These are phyloP conservation scores for Alligator mississippiensis DNA, from an alignment of 2,113 vertebrate species.

Conservation along the genomic window DNA sequence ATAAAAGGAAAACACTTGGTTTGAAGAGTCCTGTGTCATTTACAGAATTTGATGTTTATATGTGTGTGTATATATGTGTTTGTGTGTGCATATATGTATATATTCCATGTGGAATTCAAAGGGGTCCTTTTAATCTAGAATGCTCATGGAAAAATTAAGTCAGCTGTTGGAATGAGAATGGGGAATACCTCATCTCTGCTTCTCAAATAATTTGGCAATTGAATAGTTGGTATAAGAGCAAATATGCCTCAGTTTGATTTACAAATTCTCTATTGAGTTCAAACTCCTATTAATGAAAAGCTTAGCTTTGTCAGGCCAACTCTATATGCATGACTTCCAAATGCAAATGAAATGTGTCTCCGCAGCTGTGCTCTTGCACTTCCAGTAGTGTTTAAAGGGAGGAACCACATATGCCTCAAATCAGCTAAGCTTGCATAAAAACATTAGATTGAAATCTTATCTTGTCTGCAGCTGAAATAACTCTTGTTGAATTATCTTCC, in stretches of 20 bases:
- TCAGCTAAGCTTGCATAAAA: constrained; percentile 68
- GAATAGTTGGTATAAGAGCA: constrained; percentile 57
- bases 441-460: constrained; percentile 56
- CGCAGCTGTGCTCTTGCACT: constrained; percentile 60
- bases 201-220: constrained; percentile 55
- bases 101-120: background rate
- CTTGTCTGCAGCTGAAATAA: constrained; percentile 39
- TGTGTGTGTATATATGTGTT: background rate
- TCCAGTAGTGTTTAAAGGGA: constrained; percentile 50
- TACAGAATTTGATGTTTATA: background rate
- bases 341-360: constrained; percentile 58
- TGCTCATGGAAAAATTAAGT: background rate
- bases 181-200: constrained; percentile 15
- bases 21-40: background rate
- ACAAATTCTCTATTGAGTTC: constrained; percentile 66
- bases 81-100: background rate
- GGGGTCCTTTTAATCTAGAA: constrained; percentile 10
- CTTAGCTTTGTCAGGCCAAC: constrained; percentile 66
- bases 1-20: background rate
- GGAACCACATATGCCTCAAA: constrained; percentile 42
- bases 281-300: constrained; percentile 68
- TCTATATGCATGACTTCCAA: constrained; percentile 70
- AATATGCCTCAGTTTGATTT: constrained; percentile 48
- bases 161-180: constrained; percentile 29
- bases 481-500: background rate